Evolutionary conservation across 2,888 invertebrate genomes (phyloP), one percentile per base, ranked within the genome.

Genomic region (Anticlea derivata): DNA sequence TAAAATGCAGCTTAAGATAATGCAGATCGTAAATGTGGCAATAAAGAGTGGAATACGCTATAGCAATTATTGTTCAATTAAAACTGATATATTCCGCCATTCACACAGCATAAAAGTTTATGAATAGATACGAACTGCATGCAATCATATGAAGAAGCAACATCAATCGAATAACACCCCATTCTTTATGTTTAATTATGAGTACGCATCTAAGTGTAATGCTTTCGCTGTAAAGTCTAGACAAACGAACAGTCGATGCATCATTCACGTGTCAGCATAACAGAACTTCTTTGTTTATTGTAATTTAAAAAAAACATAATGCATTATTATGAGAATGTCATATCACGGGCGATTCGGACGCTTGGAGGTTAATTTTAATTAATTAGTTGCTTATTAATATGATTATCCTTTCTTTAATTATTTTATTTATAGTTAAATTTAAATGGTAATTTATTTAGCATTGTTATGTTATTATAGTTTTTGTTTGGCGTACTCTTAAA

Each of bases 271-370:
- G 69, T 51, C 40, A 37, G 7, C 20, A 31, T 29, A 46, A 48
- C 26, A 37, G 5, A 35, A 45, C 27, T 38, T 39, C 7, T 44
- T 49, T 30, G 23, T 29, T 40, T 30, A 49, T 11, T 13, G 22
- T 2, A 27, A 30, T n/a, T n/a, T 20, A 35, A 35, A 31, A 41
- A 45, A 44, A 8, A 39, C 31, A 35, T n/a, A 20, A 40, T 31
- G 23, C 20, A 12, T 46, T 11, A 27, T 22, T 39, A 22, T 63
- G 26, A 39, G 31, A 55, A 56, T 80, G 78, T 79, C 78, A 76
- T 83, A 83, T 80, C 79, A 84, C 80, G 85, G 83, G 81, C 79
- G 61, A 73, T 81, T 73, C 60, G 64, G 64, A 48, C 62, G 53
- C 49, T 33, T 35, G 46, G 54, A 70, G 68, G 68, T 67, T 68